Evolutionary conservation across 2,113 vertebrate genomes (phyloP).

Genomic region (Nannobrachium achirus): DNA sequence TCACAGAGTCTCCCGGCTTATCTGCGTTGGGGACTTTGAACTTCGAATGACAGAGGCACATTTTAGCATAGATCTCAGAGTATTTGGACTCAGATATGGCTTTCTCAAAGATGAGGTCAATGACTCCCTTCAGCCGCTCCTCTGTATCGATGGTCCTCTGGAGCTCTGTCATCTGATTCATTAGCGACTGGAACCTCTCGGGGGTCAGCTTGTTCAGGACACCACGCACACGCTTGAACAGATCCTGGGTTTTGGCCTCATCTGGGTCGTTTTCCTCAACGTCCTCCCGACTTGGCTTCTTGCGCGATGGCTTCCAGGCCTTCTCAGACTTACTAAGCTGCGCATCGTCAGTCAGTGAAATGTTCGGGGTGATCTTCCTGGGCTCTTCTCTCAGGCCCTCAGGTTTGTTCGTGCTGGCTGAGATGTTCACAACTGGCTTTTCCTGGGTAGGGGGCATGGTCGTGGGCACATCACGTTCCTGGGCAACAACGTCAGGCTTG

Average conservation of each 20-base stretch:
- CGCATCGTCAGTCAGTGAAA: conserved; percentile 90
- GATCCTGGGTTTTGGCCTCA: conserved; percentile 77
- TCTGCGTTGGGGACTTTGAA: conserved; percentile 80
- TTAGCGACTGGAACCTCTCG: conserved; percentile 97
- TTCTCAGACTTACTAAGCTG: conserved; percentile 96
- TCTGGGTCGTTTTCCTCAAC: conserved; percentile 60
- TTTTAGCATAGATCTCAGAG: conserved; percentile 85
- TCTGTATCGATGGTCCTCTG: conserved; percentile 88
- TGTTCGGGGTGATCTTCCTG: conserved; percentile 84
- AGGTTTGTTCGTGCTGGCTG: too few relatives aligned
- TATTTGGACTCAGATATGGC: conserved; percentile 97
- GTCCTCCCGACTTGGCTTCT: conserved; percentile 68
- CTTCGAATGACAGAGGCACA: neutral
- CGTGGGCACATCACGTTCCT: too few relatives aligned
- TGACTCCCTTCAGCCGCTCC: conserved; percentile 95
- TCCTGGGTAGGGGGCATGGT: too few relatives aligned
- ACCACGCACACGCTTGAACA: conserved; percentile 95
- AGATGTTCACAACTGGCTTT: too few relatives aligned
- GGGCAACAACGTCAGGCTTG: too few relatives aligned
- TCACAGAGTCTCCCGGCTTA: conserved; percentile 90
- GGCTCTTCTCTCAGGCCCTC: conserved; percentile 88
- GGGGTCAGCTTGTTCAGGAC: conserved; percentile 97
- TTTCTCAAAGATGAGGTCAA: conserved; percentile 98
- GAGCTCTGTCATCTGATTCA: conserved; percentile 95
- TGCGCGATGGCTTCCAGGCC: conserved; percentile 92